phyloP scores from a whole-genome alignment of 2,113 vertebrate genomes.

The Corydoras sp. region DNA sequence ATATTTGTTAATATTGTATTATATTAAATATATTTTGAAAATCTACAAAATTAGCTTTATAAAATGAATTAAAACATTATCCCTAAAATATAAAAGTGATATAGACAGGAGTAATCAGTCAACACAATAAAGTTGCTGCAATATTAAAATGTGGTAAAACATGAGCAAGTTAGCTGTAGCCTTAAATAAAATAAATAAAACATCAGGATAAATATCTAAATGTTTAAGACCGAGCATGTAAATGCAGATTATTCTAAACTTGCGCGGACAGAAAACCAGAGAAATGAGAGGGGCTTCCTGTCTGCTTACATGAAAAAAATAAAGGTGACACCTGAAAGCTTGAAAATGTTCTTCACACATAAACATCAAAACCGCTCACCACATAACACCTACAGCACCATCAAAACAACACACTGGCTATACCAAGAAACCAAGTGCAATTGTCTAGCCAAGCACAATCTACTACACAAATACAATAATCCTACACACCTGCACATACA shows the following conservation, averaged over 20 bases:
- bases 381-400: conserved; percentile 20
- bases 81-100: not conserved
- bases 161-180: not conserved
- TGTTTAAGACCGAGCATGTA: no score
- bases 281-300: conserved; percentile 40
- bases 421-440: conserved; percentile 11
- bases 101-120: not conserved
- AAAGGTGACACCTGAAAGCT: conserved; percentile 39
- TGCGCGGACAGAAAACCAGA: conserved; percentile 35
- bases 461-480: no score
- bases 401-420: conserved; percentile 19
- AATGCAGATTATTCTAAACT: conserved; percentile 11
- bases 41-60: no score
- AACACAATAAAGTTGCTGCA: conserved; percentile 1
- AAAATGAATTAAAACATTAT: not conserved
- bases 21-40: no score
- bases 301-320: conserved; percentile 28
- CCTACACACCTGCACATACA: no score
- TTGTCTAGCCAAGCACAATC: no score
- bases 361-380: conserved; percentile 31
- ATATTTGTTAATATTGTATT: no score
- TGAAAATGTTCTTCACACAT: conserved; percentile 31
- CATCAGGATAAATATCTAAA: no score
- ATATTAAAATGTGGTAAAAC: not conserved
- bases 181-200: no score